Evolutionary conservation across 64 coral and sea anemone species (phyloP).

Genomic region (Pocillopora damicornis): DNA sequence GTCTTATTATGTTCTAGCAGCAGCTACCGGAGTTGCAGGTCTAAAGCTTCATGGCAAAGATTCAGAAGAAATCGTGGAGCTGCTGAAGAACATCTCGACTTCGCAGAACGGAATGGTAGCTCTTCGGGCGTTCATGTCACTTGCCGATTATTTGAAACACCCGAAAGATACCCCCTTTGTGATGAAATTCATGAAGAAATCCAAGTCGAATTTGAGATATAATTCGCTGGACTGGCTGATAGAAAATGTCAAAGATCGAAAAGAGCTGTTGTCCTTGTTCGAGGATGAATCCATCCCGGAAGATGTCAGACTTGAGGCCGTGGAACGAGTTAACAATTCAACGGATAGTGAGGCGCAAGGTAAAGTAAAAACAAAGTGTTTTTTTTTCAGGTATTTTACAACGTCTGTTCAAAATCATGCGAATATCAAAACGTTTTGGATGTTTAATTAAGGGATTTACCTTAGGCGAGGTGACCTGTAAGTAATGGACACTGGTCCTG

Average conservation of each 20-base stretch:
- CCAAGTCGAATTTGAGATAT: constrained; percentile 87
- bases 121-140: constrained; percentile 87
- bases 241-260: constrained; percentile 79
- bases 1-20: constrained; percentile 84
- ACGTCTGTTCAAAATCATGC: not conserved
- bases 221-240: constrained; percentile 96
- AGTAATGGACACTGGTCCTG: not conserved
- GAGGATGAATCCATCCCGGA: constrained; percentile 84
- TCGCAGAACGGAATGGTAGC: constrained; percentile 82
- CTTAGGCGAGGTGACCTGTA: not conserved
- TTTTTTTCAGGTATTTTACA: not conserved
- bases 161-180: constrained; percentile 93
- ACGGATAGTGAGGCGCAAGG: constrained; percentile 53
- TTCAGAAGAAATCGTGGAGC: constrained; percentile 66
- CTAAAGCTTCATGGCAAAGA: constrained; percentile 74
- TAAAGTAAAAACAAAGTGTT: constrained; percentile 16
- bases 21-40: constrained; percentile 79
- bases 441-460: not conserved
- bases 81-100: constrained; percentile 84
- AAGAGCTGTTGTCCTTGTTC: constrained; percentile 72
- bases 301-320: constrained; percentile 84
- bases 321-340: constrained; percentile 76
- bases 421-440: not conserved
- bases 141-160: constrained; percentile 75
- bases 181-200: constrained; percentile 90